Evolutionary conservation across 1,140 invertebrate species (phyloP), one percentile per base, ranked within the genome.

Genomic region (Leptopilina clavipes): DNA sequence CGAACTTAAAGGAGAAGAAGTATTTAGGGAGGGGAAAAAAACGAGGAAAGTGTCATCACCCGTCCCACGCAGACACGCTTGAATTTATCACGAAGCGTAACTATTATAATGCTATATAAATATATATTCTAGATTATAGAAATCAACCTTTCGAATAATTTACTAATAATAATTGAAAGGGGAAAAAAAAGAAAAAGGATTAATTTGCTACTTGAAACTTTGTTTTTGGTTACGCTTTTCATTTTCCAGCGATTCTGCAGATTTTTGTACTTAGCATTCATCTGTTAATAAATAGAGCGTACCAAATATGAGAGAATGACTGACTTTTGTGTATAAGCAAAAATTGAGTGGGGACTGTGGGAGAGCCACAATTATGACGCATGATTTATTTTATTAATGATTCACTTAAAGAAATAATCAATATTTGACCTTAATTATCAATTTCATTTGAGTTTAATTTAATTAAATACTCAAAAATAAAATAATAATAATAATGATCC

Each of bases 21-120:
- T 65, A 31, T 65, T 65, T 65, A 65, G 59, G 31, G 59, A 37
- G 25, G 22, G 5, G 3, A 31, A 22, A 31, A 65, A 31, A 65
- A 65, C 59, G 59, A 65, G 59, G 59, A 65, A 65, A 65, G 25
- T 65, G 59, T 65, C 59, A 65, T 65, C 59, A 65, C 59, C 59
- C 59, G 22, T 65, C 59, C 59, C 59, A 65, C 59, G 59, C 59
- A 65, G 59, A 65, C 59, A 65, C 59, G 59, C 59, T 31, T 65
- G 59, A 31, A 65, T 65, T 31, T 65, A 8, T 37, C 59, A 31
- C 59, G 22, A 65, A 65, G 59, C 25, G 59, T 65, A 25, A 65
- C 59, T 65, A 31, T n/a, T 31, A 31, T 31, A 25, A 17, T 18
- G 48, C 25, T 31, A 52, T 52, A 17, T 18, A 8, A 52, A 52